Percentiles rank a stretch among this genome's conserved stretches.
Evolutionary conservation across 2,113 vertebrate genomes (phyloP).

Genomic region (Mionectes macconnelli): DNA sequence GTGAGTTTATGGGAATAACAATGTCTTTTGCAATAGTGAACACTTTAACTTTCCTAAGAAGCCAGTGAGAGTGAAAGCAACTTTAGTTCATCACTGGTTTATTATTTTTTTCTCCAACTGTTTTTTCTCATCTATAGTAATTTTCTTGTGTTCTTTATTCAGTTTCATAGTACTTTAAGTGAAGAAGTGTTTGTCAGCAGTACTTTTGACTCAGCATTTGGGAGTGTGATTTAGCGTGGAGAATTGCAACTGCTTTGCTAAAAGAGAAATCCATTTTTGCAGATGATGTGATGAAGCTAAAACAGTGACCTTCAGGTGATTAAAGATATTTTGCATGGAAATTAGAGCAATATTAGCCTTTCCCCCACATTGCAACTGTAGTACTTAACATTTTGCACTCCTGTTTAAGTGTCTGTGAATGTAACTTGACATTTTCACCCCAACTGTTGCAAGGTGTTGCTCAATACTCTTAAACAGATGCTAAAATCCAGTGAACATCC

Average conservation of each 20-base stretch:
- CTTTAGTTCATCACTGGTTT: not conserved
- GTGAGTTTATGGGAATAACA: not conserved
- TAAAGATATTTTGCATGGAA: not conserved
- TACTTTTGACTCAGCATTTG: not conserved
- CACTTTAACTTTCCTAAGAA: not conserved
- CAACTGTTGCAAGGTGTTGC: constrained; percentile 33
- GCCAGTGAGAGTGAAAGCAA: not conserved
- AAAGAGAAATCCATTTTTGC: not conserved
- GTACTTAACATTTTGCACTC: constrained; percentile 15
- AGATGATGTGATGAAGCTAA: not conserved
- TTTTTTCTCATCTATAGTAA: not conserved
- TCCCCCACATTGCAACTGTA: not conserved
- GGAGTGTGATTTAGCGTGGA: not conserved
- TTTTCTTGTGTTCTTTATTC: not conserved
- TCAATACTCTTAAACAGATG: constrained; percentile 52
- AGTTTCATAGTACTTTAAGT: not conserved
- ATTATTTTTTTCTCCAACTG: not conserved
- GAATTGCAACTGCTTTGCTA: not conserved
- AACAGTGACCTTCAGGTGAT: not conserved
- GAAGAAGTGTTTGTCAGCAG: not conserved
- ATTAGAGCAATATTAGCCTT: not conserved
- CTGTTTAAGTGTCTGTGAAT: constrained; percentile 2
- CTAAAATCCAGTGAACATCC: constrained; percentile 11
- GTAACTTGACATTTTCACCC: constrained; percentile 46
- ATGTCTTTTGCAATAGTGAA: not conserved